Evolutionary conservation across 2,797 vertebrate genomes (phyloP).

Genomic region (Glyptemys insculpta): DNA sequence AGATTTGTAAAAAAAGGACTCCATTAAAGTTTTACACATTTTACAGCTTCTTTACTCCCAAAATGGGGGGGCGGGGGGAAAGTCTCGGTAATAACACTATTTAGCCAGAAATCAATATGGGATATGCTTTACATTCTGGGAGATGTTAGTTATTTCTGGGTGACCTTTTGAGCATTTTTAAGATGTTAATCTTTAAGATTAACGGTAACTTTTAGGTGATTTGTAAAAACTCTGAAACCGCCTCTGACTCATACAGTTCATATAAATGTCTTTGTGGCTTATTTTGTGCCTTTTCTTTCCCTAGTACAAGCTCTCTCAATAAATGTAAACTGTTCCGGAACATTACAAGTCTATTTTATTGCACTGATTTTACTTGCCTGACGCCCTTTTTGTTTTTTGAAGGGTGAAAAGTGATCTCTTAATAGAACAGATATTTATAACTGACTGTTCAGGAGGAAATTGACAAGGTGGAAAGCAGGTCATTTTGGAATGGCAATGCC

Average conservation of each 20-base stretch:
- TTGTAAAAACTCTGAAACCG: conserved; percentile 63
- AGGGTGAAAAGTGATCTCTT: conserved; percentile 26
- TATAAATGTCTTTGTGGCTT: conserved; percentile 59
- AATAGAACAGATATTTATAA: conserved; percentile 65
- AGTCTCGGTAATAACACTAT: neutral
- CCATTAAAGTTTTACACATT: neutral
- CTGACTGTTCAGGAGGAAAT: conserved; percentile 56
- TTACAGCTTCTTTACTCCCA: neutral
- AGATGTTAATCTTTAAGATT: neutral
- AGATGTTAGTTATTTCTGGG: neutral
- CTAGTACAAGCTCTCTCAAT: conserved; percentile 60
- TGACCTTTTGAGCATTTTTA: conserved; percentile 16
- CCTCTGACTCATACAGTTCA: conserved; percentile 33
- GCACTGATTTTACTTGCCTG: conserved; percentile 40
- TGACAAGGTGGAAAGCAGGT: conserved; percentile 74
- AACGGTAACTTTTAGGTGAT: conserved; percentile 7
- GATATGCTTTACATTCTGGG: neutral
- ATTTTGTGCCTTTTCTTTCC: conserved; percentile 71
- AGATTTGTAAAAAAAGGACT: neutral
- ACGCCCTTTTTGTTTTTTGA: conserved; percentile 56
- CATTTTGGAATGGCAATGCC: conserved; percentile 52
- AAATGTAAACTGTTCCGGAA: conserved; percentile 65
- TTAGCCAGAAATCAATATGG: conserved; percentile 3
- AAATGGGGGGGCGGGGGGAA: neutral
- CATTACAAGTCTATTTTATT: conserved; percentile 20